Base-by-base conservation (phyloP, 2,113 vertebrate genomes). In the Dryoscopus gambensis region DNA sequence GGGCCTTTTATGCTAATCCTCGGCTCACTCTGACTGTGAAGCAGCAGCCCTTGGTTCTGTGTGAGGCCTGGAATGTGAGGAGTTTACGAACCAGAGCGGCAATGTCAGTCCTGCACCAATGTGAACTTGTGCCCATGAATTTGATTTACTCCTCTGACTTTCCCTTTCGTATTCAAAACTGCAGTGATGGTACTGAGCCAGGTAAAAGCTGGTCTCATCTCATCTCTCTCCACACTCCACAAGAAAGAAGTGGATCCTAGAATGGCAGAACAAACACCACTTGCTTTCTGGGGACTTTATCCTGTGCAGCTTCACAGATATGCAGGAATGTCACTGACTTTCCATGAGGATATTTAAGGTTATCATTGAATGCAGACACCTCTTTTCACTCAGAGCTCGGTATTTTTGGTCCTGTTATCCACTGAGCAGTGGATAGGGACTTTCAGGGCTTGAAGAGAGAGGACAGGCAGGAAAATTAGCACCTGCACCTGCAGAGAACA, bases 361-460 rank as follows among this genome's bases (percentile, higher is more conserved):
- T 31, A 13, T 37, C 8, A 4, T 39, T 60, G 0, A 2, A 2
- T 24, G 23, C 16, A 39, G 60, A 10, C 0, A 2, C 8, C 30
- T 67, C 18, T 37, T 83, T 87, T 39, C 49, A 47, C 30, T 71
- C 0, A 2, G 14, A 52, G 23, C 20, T 55, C 0, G 0, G 31
- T 47, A 5, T 60, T 62, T 83, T 73, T 39, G 49, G 21, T 30
- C 6, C 31, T 6, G 1, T 13, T 49, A 16, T 62, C 55, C 40
- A 3, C 30, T 39, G 44, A 60, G 23, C 63, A 27, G 31, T 9
- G 31, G 19, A 22, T 12, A 24, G 14, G 47, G 44, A n/a, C 7
- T 10, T 3, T 20, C 35, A 33, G 70, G 30, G 33, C 22, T 55
- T 50, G 21, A 22, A 13, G n/a, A 46, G 31, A 24, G 24, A 60